Conservation (phyloP, 2,113 vertebrate species). For the Cryptotis parvus region DNA sequence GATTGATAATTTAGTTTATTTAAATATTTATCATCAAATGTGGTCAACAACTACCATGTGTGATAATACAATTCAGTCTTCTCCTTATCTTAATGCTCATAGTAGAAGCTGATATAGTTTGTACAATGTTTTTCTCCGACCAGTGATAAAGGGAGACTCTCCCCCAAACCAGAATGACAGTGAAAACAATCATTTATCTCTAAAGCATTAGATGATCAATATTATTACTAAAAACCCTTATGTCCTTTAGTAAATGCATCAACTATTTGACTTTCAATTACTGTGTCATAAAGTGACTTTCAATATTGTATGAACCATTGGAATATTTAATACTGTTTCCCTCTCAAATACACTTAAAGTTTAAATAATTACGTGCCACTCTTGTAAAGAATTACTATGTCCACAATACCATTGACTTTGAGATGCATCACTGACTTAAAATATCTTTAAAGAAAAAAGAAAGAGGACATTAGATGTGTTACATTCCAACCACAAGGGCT, state of each 20-base stretch:
- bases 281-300: slow-evolving; percentile 1
- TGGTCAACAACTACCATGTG: background rate
- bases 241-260: background rate
- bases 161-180: background rate
- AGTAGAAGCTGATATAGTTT: background rate
- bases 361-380: background rate
- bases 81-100: too few species aligned
- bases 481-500: background rate
- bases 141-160: background rate
- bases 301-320: background rate
- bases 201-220: slow-evolving; percentile 13
- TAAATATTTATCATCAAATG: background rate
- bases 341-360: background rate
- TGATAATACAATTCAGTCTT: background rate
- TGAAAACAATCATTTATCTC: slow-evolving; percentile 11
- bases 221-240: background rate
- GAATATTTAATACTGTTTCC: background rate
- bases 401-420: background rate
- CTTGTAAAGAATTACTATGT: background rate
- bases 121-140: background rate
- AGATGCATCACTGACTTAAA: background rate
- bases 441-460: background rate
- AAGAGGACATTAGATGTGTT: background rate
- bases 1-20: background rate
- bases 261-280: background rate